Evolutionary conservation across 1,140 invertebrate species (phyloP).

Genomic region (Ceratosolen solmsi): DNA sequence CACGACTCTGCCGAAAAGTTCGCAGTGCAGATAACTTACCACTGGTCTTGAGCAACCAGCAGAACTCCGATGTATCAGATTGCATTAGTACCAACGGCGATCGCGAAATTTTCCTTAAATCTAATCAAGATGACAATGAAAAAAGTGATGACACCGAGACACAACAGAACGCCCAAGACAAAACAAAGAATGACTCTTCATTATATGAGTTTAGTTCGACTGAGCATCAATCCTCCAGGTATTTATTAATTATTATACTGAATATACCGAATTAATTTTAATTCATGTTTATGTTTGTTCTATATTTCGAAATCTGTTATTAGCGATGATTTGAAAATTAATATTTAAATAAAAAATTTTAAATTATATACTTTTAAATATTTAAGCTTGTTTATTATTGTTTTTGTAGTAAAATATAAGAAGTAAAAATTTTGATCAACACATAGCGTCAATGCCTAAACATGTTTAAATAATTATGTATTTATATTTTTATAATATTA

Average conservation of each 20-base stretch:
- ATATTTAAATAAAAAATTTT: no score
- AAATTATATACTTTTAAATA: no score
- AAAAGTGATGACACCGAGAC: constrained; percentile 63
- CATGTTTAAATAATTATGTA: no score
- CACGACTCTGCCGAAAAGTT: constrained; percentile 83
- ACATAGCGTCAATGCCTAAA: no score
- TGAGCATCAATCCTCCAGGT: constrained; percentile 65
- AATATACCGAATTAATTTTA: no score
- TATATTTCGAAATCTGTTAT: no score
- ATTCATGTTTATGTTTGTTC: no score
- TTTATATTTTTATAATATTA: no score
- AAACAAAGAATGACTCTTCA: constrained; percentile 61
- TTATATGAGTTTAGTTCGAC: constrained; percentile 59
- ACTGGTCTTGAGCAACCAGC: constrained; percentile 62
- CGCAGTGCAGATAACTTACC: constrained; percentile 80
- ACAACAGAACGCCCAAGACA: constrained; percentile 65
- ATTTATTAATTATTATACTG: constrained; percentile 14
- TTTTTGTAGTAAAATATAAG: no score
- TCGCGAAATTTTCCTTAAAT: constrained; percentile 68
- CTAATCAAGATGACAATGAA: constrained; percentile 63
- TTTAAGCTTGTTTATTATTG: no score
- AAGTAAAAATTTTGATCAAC: no score
- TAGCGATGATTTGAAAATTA: no score
- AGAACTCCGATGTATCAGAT: constrained; percentile 61
- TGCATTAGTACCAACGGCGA: constrained; percentile 72